These are phyloP conservation scores for Temnothorax ravouxi DNA, from an alignment of 2,888 invertebrate genomes.

Conservation along the genomic window DNA sequence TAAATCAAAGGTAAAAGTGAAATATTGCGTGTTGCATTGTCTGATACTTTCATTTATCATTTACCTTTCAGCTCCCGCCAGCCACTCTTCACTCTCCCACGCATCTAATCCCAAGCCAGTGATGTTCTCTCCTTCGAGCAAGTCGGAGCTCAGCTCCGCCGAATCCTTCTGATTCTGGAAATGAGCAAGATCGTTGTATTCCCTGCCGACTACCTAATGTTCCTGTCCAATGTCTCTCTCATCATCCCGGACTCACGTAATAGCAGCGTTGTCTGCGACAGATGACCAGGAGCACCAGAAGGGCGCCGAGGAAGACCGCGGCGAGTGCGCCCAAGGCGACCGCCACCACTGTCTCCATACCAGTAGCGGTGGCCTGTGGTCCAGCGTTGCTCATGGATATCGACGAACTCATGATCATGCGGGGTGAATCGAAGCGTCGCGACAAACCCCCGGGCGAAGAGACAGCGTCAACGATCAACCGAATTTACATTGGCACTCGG, in stretches of 20 bases:
- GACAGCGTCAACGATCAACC: background rate
- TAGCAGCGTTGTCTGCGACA: constrained; percentile 88
- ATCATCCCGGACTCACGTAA: constrained; percentile 77
- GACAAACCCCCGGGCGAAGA: background rate
- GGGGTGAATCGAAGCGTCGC: background rate
- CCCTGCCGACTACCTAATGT: background rate
- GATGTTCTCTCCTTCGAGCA: constrained; percentile 82
- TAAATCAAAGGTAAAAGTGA: background rate
- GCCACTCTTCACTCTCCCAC: constrained; percentile 84
- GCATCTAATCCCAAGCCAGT: constrained; percentile 81
- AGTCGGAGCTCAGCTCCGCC: constrained; percentile 82
- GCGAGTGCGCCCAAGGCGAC: constrained; percentile 90
- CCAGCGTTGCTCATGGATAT: constrained; percentile 81
- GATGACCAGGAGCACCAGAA: constrained; percentile 89
- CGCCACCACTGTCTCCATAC: constrained; percentile 90
- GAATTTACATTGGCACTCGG: constrained; percentile 56
- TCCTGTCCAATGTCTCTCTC: background rate
- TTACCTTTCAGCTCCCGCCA: constrained; percentile 83
- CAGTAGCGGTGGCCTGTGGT: constrained; percentile 79
- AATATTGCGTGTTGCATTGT: background rate
- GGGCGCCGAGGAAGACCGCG: constrained; percentile 90
- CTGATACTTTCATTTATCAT: background rate
- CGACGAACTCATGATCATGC: constrained; percentile 80
- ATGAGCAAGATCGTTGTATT: background rate
- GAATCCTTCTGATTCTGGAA: constrained; percentile 84